Evolutionary conservation across 2,113 vertebrate genomes (phyloP).

Genomic region (Mellivora capensis): DNA sequence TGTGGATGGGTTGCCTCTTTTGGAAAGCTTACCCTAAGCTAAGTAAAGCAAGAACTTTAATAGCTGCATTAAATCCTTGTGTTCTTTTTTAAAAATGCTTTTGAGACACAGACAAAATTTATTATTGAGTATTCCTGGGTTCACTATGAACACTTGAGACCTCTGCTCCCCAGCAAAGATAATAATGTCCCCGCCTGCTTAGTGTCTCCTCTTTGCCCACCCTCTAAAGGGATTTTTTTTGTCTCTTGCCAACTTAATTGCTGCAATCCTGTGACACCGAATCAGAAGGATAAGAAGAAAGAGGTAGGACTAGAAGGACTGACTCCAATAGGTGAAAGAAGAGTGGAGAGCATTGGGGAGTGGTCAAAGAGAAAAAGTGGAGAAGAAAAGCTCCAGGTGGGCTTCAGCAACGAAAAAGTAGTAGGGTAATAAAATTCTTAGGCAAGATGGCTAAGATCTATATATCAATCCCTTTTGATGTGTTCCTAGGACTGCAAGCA

Average conservation of each 20-base stretch:
- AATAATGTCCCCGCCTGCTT: background rate
- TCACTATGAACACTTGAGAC: background rate
- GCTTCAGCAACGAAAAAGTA: background rate
- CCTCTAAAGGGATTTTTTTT: background rate
- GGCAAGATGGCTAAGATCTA: background rate
- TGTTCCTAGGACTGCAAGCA: background rate
- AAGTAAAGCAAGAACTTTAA: slow-evolving; percentile 52
- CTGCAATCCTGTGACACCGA: background rate
- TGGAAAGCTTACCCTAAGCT: slow-evolving; percentile 2
- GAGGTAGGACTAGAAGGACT: background rate
- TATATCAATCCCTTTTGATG: background rate
- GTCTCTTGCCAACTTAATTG: background rate
- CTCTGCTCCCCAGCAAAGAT: background rate
- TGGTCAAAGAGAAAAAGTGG: background rate
- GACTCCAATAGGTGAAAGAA: background rate
- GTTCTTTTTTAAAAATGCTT: slow-evolving; percentile 30
- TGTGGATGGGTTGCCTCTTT: background rate
- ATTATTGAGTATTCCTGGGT: background rate
- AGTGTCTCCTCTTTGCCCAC: background rate
- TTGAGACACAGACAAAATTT: slow-evolving; percentile 6
- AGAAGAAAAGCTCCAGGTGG: background rate
- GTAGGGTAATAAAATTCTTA: background rate
- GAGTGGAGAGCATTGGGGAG: background rate
- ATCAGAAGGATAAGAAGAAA: background rate
- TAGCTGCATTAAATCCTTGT: slow-evolving; percentile 28